These are phyloP conservation scores for Blastomussa wellsi DNA, from an alignment of 92 coral and sea anemone genomes.

Conservation along the genomic window DNA sequence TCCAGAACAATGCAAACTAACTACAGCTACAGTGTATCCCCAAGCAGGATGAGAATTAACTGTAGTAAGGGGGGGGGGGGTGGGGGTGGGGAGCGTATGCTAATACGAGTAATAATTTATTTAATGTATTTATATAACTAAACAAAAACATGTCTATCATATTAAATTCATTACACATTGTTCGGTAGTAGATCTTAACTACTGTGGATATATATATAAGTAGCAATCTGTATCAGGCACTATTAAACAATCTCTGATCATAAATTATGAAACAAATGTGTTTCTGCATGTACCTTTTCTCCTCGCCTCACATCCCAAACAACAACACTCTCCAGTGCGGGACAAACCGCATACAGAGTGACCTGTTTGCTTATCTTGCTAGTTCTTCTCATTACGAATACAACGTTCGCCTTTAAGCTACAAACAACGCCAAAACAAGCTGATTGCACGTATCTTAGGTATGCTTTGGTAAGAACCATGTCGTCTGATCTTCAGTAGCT, in stretches of 20 bases:
- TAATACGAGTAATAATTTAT: no score
- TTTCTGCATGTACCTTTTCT: slow-evolving; percentile 63
- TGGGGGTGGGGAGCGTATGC: no score
- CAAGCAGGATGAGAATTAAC: no score
- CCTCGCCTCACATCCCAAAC: slow-evolving; percentile 91
- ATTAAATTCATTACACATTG: not conserved
- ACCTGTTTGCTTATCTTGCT: slow-evolving; percentile 28
- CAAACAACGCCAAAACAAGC: slow-evolving; percentile 85
- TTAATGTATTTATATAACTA: no score
- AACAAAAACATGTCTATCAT: not conserved
- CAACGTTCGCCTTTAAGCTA: slow-evolving; percentile 78
- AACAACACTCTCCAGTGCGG: slow-evolving; percentile 81
- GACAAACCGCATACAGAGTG: slow-evolving; percentile 62
- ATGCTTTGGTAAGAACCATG: slow-evolving; percentile 94
- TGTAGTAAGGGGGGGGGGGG: no score
- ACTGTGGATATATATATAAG: not conserved
- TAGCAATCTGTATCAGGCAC: not conserved
- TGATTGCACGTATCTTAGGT: slow-evolving; percentile 77
- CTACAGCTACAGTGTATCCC: no score
- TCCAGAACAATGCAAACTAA: no score
- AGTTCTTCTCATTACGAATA: slow-evolving; percentile 61
- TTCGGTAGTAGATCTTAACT: not conserved
- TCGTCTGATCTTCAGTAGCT: slow-evolving; percentile 7
- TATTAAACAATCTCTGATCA: not conserved
- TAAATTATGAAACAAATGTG: no score